Conservation (phyloP, 2,113 vertebrate genomes). For the Oreochromis niloticus region DNA sequence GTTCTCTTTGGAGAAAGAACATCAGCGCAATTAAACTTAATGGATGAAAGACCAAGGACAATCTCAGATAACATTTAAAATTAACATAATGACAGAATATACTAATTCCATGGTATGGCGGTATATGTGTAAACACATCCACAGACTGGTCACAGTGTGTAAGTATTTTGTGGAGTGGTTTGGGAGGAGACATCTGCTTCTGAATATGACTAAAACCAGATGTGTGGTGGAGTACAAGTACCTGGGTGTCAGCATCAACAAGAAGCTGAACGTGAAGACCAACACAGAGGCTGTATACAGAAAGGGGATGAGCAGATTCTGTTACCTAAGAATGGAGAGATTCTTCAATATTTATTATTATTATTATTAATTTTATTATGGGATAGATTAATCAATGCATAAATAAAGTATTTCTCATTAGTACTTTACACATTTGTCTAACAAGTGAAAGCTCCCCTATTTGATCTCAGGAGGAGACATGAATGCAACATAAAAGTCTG, state of each 20-base stretch:
- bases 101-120: not conserved
- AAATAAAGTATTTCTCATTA: not conserved
- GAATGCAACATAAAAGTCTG: not conserved
- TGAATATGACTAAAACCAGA: not conserved
- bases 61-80: not conserved
- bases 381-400: not conserved
- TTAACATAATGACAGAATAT: not conserved
- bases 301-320: not conserved
- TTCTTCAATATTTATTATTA: not conserved
- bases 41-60: not conserved
- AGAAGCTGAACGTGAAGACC: not conserved
- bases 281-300: not conserved
- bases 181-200: not conserved
- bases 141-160: not conserved
- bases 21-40: not conserved
- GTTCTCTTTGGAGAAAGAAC: not conserved
- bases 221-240: not conserved
- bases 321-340: not conserved
- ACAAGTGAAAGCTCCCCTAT: not conserved
- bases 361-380: not conserved
- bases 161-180: not conserved
- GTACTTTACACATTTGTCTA: not conserved
- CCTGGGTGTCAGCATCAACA: not conserved
- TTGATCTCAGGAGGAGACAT: rapidly evolving
- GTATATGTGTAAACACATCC: not conserved